Percentiles rank a stretch among this genome's conserved stretches.
Evolutionary conservation across 2,797 vertebrate genomes (phyloP).

Genomic region (Pogonophryne albipinna): DNA sequence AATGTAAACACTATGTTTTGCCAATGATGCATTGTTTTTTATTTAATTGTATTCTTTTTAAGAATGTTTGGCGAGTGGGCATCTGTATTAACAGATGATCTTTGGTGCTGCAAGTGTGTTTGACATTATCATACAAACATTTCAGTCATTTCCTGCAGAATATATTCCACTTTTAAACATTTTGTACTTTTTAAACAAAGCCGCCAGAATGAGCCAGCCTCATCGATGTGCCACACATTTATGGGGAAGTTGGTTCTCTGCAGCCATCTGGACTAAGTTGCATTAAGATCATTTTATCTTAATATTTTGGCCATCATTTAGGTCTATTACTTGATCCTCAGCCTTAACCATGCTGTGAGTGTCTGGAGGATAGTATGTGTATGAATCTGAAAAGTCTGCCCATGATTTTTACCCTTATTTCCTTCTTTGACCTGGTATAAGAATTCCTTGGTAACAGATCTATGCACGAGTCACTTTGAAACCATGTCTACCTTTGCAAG

Average conservation of each 20-base stretch:
- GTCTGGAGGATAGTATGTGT: constrained; percentile 28
- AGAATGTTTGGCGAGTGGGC: constrained; percentile 16
- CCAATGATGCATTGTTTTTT: constrained; percentile 43
- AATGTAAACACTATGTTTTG: constrained; percentile 41
- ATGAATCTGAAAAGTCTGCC: constrained; percentile 22
- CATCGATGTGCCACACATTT: constrained; percentile 31
- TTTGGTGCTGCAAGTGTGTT: constrained; percentile 49
- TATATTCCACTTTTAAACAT: constrained; percentile 20
- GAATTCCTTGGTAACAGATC: constrained; percentile 55
- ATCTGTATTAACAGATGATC: constrained; percentile 32
- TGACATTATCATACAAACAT: constrained; percentile 9
- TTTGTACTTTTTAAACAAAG: constrained; percentile 55
- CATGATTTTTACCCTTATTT: constrained; percentile 17
- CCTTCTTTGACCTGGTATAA: constrained; percentile 10
- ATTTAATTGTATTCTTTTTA: constrained; percentile 54
- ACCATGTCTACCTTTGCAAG: constrained; percentile 48
- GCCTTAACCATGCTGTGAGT: constrained; percentile 61
- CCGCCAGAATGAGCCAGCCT: constrained; percentile 30
- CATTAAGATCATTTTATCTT: constrained; percentile 8
- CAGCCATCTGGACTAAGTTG: constrained; percentile 13
- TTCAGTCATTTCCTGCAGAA: constrained; percentile 10
- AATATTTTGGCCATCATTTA: constrained; percentile 14
- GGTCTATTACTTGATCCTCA: constrained; percentile 45
- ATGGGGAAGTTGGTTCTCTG: constrained; percentile 14
- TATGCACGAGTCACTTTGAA: constrained; percentile 76